Conservation (phyloP, 2,113 vertebrate genomes). For the Pseudorhombus dupliciocellatus region DNA sequence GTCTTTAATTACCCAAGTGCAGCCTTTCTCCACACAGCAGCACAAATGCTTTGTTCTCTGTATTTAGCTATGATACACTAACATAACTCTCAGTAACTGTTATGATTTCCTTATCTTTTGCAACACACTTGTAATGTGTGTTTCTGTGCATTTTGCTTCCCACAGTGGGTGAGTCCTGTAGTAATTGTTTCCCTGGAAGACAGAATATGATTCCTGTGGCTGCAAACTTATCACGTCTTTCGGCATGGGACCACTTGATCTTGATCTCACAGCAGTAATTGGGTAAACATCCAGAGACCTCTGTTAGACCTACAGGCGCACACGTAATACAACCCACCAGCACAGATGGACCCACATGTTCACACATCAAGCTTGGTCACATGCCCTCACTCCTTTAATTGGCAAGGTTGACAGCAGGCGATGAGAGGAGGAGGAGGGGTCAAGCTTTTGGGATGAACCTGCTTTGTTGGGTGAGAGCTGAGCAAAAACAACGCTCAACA, state of each 20-base stretch:
- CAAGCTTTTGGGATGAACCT: conserved; percentile 40
- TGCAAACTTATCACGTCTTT: conserved; percentile 45
- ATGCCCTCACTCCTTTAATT: conserved; percentile 33
- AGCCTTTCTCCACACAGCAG: neutral
- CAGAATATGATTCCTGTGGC: conserved; percentile 25
- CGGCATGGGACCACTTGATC: conserved; percentile 48
- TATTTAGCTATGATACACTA: neutral
- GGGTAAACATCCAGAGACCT: conserved; percentile 67
- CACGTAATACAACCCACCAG: conserved; percentile 14
- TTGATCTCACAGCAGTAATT: conserved; percentile 58
- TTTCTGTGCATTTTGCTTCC: neutral
- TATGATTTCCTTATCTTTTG: neutral
- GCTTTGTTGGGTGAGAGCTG: conserved; percentile 49
- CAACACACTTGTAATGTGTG: neutral
- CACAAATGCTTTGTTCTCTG: neutral
- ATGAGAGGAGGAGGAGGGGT: conserved; percentile 14
- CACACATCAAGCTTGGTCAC: conserved; percentile 31
- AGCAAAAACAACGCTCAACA: conserved; percentile 55
- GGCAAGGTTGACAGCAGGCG: conserved; percentile 27
- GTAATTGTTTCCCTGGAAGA: conserved; percentile 17
- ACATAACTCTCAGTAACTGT: neutral
- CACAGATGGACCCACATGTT: conserved; percentile 40
- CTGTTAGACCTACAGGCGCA: conserved; percentile 22
- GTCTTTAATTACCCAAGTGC: no score
- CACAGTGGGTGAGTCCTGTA: conserved; percentile 14